These are phyloP conservation scores for Drosophila santomea DNA, from an alignment of 1,140 invertebrate species.

Conservation along the genomic window DNA sequence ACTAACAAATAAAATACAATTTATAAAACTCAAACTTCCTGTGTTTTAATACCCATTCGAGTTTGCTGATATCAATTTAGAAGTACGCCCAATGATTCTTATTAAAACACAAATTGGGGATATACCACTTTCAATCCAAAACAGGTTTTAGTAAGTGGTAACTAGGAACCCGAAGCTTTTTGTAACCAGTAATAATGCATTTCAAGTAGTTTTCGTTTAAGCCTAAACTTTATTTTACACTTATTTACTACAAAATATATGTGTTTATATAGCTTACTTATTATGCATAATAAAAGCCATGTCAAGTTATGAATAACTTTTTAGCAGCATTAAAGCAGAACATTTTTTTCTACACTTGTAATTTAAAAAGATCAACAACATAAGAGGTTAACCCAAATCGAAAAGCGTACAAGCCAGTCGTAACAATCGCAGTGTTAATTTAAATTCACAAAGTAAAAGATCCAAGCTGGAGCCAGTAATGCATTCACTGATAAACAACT, in stretches of 20 bases:
- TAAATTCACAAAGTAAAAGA: constrained; percentile 16
- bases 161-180: too few species aligned
- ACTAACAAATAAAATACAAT: constrained; percentile 70
- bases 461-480: constrained; percentile 14
- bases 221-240: constrained; percentile 77
- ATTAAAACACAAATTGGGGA: too few species aligned
- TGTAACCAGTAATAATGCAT: background rate
- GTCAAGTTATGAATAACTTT: constrained; percentile 46
- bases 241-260: constrained; percentile 60
- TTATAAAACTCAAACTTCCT: constrained; percentile 44
- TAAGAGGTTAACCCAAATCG: constrained; percentile 12
- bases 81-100: too few species aligned
- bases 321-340: constrained; percentile 41
- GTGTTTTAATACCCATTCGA: too few species aligned
- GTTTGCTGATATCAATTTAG: too few species aligned
- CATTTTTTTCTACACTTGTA: constrained; percentile 26
- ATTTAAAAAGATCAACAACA: constrained; percentile 56
- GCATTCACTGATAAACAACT: constrained; percentile 18
- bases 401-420: constrained; percentile 21
- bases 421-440: constrained; percentile 21
- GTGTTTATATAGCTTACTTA: constrained; percentile 54
- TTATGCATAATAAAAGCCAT: constrained; percentile 51
- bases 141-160: too few species aligned
- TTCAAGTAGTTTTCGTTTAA: constrained; percentile 55
- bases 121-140: too few species aligned